phyloP scores from a whole-genome alignment of 2,797 vertebrate genomes.

The Chromis chromis region DNA sequence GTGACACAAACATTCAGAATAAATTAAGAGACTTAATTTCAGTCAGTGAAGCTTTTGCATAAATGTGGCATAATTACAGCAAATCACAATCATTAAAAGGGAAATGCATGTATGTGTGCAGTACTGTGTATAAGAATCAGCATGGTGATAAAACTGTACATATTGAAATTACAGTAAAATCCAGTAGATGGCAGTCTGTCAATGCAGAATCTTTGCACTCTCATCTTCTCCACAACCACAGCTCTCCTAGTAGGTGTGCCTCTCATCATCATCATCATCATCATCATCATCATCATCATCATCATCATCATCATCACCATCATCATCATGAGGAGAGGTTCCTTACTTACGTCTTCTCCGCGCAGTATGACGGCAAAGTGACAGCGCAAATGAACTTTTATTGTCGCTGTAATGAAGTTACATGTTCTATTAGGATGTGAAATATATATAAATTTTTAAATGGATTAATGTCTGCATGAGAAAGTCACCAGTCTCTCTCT shows the following conservation, averaged over 20 bases:
- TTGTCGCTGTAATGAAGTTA: slow-evolving; percentile 53
- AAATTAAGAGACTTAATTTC: background rate
- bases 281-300: background rate
- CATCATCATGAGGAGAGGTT: slow-evolving; percentile 28
- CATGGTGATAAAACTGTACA: background rate
- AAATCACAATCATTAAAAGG: background rate
- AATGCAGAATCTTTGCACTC: slow-evolving; percentile 39
- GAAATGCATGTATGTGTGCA: background rate
- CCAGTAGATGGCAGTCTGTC: slow-evolving; percentile 83
- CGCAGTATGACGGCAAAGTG: slow-evolving; percentile 54
- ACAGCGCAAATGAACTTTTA: slow-evolving; percentile 65
- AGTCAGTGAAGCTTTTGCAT: background rate
- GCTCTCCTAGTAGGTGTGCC: slow-evolving; percentile 44
- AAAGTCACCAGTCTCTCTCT: slow-evolving; percentile 11
- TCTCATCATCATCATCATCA: slow-evolving; percentile 47
- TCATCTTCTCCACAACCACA: slow-evolving; percentile 25
- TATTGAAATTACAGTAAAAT: slow-evolving; percentile 41
- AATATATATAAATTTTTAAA: background rate
- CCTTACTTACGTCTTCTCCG: slow-evolving; percentile 43
- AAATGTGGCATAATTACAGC: background rate
- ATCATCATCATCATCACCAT: slow-evolving; percentile 24
- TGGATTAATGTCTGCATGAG: slow-evolving; percentile 40
- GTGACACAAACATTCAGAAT: background rate
- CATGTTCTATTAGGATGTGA: slow-evolving; percentile 42
- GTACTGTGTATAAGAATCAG: background rate